These are phyloP conservation scores for Melospiza georgiana DNA, from an alignment of 2,113 vertebrate species.

Conservation along the genomic window DNA sequence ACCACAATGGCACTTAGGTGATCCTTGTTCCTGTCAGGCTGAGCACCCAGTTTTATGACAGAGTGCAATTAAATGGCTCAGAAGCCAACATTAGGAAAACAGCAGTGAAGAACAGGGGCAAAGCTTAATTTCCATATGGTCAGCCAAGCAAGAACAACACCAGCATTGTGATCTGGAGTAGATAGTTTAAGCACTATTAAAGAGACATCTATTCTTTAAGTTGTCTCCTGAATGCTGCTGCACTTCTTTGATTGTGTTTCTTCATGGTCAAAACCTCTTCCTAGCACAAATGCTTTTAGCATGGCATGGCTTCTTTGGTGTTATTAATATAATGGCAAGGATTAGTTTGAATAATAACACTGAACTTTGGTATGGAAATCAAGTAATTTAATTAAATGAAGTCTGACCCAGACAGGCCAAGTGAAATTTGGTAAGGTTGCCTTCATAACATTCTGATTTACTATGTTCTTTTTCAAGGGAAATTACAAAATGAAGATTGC, in stretches of 20 bases:
- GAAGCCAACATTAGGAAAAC: conserved; percentile 41
- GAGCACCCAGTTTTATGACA: conserved; percentile 41
- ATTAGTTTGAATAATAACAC: neutral
- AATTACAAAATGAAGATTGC: neutral
- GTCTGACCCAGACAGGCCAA: neutral
- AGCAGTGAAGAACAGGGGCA: conserved; percentile 2
- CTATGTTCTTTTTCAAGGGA: neutral
- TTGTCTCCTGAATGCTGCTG: neutral
- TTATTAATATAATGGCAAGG: conserved; percentile 11
- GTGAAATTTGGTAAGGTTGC: neutral
- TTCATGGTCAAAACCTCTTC: conserved; percentile 30
- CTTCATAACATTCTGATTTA: conserved; percentile 9
- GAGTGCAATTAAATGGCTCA: conserved; percentile 71
- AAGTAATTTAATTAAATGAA: conserved; percentile 17
- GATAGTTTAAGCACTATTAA: conserved; percentile 34
- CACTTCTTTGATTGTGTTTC: conserved; percentile 33
- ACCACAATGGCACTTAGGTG: conserved; percentile 58
- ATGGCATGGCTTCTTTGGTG: neutral
- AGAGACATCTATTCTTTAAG: neutral
- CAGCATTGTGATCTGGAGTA: conserved; percentile 41
- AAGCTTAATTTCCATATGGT: conserved; percentile 65
- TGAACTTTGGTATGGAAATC: neutral
- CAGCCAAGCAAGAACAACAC: conserved; percentile 67
- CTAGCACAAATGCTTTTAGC: neutral
- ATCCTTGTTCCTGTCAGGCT: conserved; percentile 55